These are phyloP conservation scores for Melanogrammus aeglefinus DNA, from an alignment of 2,797 vertebrate species.

Conservation along the genomic window DNA sequence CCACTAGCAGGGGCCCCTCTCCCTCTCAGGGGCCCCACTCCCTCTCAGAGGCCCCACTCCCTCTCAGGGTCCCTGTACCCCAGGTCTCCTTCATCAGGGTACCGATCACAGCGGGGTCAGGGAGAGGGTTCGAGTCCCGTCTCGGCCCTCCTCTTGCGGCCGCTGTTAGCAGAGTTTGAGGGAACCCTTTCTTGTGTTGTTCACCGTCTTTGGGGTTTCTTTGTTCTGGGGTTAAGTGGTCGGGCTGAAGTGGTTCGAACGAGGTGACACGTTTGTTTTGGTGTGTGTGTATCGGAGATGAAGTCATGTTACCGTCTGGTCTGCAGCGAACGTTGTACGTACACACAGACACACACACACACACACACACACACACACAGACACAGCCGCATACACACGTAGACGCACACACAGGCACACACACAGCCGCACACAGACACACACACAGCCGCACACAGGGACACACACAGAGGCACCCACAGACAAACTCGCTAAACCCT, in stretches of 20 bases:
- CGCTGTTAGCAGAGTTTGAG: neutral
- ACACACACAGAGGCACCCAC: neutral
- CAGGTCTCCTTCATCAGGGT: no score
- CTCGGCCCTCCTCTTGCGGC: neutral
- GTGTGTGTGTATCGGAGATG: neutral
- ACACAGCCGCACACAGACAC: no score
- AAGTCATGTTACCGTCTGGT: no score
- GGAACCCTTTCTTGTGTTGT: neutral
- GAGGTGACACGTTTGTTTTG: neutral
- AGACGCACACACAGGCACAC: no score
- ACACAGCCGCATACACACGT: no score
- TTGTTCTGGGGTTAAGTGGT: neutral
- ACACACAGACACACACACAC: neutral
- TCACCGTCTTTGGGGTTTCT: neutral
- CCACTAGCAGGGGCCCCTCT: neutral
- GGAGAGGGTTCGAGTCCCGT: neutral
- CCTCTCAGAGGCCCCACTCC: no score
- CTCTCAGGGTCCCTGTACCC: conserved; percentile 9
- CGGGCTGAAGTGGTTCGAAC: neutral
- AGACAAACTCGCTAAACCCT: neutral
- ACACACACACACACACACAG: no score
- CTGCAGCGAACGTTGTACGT: no score
- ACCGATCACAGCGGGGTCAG: no score
- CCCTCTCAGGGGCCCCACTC: conserved; percentile 19
- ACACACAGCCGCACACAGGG: no score